Base-by-base conservation (phyloP, 2,888 invertebrate species). In the Pecten maximus region DNA sequence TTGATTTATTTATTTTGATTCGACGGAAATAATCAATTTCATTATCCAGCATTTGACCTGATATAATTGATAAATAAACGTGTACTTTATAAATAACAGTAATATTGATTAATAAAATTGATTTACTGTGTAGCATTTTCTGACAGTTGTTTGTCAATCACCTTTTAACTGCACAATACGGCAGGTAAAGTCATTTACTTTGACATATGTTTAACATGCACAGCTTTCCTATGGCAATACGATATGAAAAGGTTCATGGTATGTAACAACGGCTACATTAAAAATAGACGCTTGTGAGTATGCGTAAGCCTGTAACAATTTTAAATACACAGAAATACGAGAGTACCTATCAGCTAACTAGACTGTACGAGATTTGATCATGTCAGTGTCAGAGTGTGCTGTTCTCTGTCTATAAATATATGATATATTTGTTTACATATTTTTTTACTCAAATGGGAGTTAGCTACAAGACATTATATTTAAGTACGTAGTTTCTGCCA, bases 251-350 rank as follows among this genome's bases (percentile, higher is more conserved):
- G 50, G 12, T 54, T 54, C 50, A 44, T 12, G 44, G 12, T 44
- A 12, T 4, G 12, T 8, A 12, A 12, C 44, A 54, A 54, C 12
- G 16, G 23, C 19, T 23, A 10, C 3, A 10, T 54, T 54, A 3
- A 19, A 19, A 54, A 54, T 54, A 19, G 50, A 54, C 50, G 15
- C 23, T 54, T 19, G 12, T 16, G 19, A 12, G 50, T 4, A 54
- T 54, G 15, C 12, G 19, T 54, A 54, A 3, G 16, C 8, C 50
- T 23, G 50, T 54, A 54, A 54, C 50, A 54, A 54, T 54, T 54
- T 54, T 54, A 35, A 74, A 74, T 74, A 74, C 35, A 74, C 28
- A 74, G 74, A 74, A 74, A 74, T 74, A 54, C 50, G 35, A 74
- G 74, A 35, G 10, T 6, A 16, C 2, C 10, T 35, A 28, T 74